These are phyloP conservation scores for Ochropacha duplaris DNA, from an alignment of 2,888 invertebrate species.

Conservation along the genomic window DNA sequence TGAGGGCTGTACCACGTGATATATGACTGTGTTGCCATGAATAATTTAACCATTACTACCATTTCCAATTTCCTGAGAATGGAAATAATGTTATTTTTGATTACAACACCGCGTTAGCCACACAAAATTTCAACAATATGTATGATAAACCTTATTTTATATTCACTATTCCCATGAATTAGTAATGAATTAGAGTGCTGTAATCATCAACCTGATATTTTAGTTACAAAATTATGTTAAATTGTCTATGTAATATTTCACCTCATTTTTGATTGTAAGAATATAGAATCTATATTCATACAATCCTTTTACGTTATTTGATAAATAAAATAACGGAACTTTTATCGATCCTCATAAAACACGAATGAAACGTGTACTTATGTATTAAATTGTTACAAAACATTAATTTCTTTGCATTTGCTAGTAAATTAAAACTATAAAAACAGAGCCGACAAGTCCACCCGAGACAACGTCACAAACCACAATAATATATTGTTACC, in stretches of 20 bases:
- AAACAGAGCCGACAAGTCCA: not conserved
- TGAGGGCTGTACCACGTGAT: conserved; percentile 29
- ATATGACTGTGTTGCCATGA: conserved; percentile 36
- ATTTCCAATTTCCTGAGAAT: conserved; percentile 53
- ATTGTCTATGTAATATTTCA: not conserved
- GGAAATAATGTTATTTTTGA: conserved; percentile 43
- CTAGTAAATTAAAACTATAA: not conserved
- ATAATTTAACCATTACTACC: conserved; percentile 55
- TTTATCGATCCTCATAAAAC: too few species aligned
- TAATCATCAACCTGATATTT: not conserved
- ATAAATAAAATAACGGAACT: not conserved
- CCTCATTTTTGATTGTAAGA: too few species aligned
- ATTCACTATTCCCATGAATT: not conserved
- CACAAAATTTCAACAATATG: conserved; percentile 2
- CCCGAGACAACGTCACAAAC: not conserved
- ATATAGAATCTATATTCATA: too few species aligned
- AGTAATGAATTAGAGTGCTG: not conserved
- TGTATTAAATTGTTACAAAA: not conserved
- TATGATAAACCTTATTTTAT: not conserved
- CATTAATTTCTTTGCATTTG: not conserved
- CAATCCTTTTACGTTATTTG: too few species aligned
- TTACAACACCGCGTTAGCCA: conserved; percentile 25
- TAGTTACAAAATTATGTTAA: not conserved
- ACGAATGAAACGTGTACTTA: too few species aligned
- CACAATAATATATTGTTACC: conserved; percentile 13